Conservation (phyloP, 2,888 invertebrate species). For the Parnassius smintheus region DNA sequence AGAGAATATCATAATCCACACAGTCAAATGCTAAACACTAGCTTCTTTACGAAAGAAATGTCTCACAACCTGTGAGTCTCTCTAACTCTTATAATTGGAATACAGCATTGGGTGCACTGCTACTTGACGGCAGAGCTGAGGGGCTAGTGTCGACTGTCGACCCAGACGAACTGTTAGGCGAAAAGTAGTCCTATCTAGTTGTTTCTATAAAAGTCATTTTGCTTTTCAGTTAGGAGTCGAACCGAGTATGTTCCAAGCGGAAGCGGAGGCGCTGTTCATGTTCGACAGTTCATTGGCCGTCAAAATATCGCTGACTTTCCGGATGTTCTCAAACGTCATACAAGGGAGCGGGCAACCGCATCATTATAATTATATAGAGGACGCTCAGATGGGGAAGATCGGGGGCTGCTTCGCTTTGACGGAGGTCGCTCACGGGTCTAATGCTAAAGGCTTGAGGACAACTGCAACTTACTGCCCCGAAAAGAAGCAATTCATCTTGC, state of each 20-base stretch:
- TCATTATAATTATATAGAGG: slow-evolving; percentile 79
- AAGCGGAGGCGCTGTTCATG: slow-evolving; percentile 79
- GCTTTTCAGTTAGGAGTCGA: slow-evolving; percentile 66
- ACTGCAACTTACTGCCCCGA: slow-evolving; percentile 89
- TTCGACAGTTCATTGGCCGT: slow-evolving; percentile 83
- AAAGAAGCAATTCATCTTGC: slow-evolving; percentile 88
- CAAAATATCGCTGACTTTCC: slow-evolving; percentile 84
- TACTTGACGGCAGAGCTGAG: too few relatives aligned
- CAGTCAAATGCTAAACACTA: too few relatives aligned
- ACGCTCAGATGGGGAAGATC: slow-evolving; percentile 54
- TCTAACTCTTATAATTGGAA: too few relatives aligned
- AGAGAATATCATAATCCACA: too few relatives aligned
- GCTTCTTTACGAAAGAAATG: too few relatives aligned
- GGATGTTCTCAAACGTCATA: slow-evolving; percentile 84
- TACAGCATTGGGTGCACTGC: too few relatives aligned
- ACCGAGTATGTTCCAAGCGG: slow-evolving; percentile 72
- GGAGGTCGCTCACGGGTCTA: slow-evolving; percentile 95
- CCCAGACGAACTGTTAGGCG: too few relatives aligned
- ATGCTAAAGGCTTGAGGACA: slow-evolving; percentile 93
- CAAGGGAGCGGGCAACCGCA: slow-evolving; percentile 84
- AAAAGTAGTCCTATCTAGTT: too few relatives aligned
- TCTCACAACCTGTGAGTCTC: too few relatives aligned
- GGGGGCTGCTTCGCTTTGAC: slow-evolving; percentile 89
- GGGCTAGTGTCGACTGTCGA: too few relatives aligned
- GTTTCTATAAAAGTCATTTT: not conserved